Evolutionary conservation across 1,140 invertebrate genomes (phyloP).

Genomic region (Brachionus rubens): DNA sequence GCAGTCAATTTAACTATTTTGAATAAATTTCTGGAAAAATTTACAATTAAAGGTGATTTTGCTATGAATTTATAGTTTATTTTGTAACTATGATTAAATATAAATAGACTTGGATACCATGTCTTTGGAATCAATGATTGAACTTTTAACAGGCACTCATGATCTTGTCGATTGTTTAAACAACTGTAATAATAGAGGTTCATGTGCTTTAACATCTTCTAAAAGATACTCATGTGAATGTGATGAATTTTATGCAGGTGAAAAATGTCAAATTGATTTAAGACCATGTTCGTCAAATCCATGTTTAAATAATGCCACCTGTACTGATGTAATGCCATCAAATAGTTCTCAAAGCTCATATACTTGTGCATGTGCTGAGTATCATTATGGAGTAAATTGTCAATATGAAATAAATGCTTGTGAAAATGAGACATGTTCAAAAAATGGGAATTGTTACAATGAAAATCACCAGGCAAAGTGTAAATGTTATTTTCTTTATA

Average conservation of each 20-base stretch:
- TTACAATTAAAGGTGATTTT: too few species aligned
- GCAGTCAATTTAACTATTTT: too few species aligned
- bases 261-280: not conserved
- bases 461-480: conserved; percentile 1
- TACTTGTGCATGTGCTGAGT: not conserved
- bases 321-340: not conserved
- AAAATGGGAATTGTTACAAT: not conserved
- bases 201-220: too few species aligned
- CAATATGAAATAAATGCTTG: not conserved
- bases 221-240: not conserved
- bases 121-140: too few species aligned
- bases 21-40: too few species aligned
- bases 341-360: not conserved
- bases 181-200: too few species aligned
- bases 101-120: too few species aligned
- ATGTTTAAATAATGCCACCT: not conserved
- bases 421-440: not conserved
- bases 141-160: too few species aligned
- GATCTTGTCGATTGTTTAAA: too few species aligned
- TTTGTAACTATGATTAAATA: too few species aligned
- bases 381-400: not conserved
- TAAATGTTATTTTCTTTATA: not conserved
- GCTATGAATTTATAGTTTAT: too few species aligned
- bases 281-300: not conserved
- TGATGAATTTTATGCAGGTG: not conserved